These are phyloP conservation scores for Noctua fimbriata DNA, from an alignment of 2,888 invertebrate genomes.

Conservation along the genomic window DNA sequence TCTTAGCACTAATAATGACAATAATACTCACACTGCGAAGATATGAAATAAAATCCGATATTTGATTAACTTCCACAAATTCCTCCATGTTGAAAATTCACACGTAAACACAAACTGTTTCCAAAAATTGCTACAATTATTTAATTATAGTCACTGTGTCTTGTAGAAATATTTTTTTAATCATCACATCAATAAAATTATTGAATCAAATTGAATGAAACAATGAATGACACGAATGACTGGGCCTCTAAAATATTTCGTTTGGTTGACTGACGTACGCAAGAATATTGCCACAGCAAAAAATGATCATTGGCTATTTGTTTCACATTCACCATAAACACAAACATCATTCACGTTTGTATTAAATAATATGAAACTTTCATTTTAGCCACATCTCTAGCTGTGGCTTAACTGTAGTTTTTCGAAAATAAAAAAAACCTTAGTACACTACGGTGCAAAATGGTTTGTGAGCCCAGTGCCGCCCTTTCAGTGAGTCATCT, in stretches of 20 bases:
- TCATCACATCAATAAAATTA: conserved; percentile 43
- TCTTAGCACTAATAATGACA: conserved; percentile 3
- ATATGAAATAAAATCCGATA: conserved; percentile 94
- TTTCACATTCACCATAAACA: not conserved
- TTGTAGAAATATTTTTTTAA: conserved; percentile 31
- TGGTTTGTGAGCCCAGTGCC: no score
- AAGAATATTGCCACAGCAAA: conserved; percentile 10
- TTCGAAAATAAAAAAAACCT: no score
- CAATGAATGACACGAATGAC: conserved; percentile 41
- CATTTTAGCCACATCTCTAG: no score
- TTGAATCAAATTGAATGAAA: conserved; percentile 46
- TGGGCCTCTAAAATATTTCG: not conserved
- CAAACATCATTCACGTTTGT: not conserved
- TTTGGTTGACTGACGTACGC: conserved; percentile 20
- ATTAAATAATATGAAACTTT: no score
- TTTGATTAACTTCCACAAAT: conserved; percentile 93
- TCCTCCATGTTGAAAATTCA: conserved; percentile 86
- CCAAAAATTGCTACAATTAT: conserved; percentile 40
- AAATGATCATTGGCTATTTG: not conserved
- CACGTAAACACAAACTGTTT: conserved; percentile 54
- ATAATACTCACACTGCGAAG: conserved; percentile 93
- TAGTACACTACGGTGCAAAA: no score
- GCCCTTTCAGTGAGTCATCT: no score
- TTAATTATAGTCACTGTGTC: not conserved
- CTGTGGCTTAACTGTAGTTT: no score